Evolutionary conservation across 2,888 invertebrate species (phyloP).

Genomic region (Macrophya annulata): DNA sequence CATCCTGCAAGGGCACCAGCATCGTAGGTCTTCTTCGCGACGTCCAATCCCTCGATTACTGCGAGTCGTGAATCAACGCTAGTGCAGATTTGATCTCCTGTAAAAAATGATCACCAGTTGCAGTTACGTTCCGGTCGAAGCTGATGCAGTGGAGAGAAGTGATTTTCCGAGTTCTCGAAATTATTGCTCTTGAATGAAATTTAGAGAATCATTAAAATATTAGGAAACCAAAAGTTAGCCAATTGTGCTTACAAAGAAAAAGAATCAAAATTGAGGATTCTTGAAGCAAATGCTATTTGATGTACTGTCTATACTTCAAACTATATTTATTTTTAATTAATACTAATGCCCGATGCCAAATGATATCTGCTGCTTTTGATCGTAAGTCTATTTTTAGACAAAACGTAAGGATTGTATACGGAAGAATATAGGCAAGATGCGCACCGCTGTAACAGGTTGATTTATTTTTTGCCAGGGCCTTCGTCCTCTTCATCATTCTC

Average conservation of each 20-base stretch:
- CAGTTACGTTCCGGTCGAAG: neutral
- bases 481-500: neutral
- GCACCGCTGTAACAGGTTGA: neutral
- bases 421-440: neutral
- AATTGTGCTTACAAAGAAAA: neutral
- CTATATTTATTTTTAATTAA: neutral
- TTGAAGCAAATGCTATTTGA: neutral
- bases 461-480: neutral
- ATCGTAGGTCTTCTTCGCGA: slow-evolving; percentile 25
- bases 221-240: neutral
- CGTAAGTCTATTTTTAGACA: neutral
- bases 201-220: neutral
- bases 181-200: neutral
- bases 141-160: neutral
- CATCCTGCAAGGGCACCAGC: slow-evolving; percentile 19
- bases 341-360: neutral
- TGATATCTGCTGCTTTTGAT: neutral
- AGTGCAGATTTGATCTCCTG: neutral
- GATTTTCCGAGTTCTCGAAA: neutral
- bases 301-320: neutral
- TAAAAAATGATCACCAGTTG: slow-evolving; percentile 15
- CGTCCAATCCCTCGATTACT: neutral
- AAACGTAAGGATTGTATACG: neutral
- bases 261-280: neutral
- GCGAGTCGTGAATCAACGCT: neutral